phyloP scores from a whole-genome alignment of 2,797 vertebrate genomes.

The Falco peregrinus region DNA sequence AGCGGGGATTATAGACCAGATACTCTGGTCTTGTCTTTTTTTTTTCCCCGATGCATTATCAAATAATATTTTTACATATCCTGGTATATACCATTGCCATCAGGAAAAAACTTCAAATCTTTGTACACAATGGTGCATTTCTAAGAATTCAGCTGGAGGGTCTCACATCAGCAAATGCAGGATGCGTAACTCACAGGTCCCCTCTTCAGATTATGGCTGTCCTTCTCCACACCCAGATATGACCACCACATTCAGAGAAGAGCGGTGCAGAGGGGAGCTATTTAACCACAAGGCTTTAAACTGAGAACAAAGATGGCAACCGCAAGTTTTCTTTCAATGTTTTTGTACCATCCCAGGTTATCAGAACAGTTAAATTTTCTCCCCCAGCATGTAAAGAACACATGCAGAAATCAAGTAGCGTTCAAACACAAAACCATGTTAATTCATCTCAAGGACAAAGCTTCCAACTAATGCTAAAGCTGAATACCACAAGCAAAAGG shows the following conservation, averaged over 20 bases:
- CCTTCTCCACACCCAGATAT: neutral
- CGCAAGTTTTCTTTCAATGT: neutral
- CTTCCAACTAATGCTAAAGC: neutral
- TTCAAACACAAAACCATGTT: neutral
- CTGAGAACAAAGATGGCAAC: neutral
- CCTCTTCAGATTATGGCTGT: neutral
- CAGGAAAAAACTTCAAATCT: neutral
- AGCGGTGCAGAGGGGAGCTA: neutral
- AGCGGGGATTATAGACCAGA: neutral
- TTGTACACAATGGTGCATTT: neutral
- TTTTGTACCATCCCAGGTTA: neutral
- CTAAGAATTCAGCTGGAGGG: neutral
- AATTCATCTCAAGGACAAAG: neutral
- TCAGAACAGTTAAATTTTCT: neutral
- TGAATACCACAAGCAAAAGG: neutral
- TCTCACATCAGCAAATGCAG: neutral
- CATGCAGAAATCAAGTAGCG: neutral
- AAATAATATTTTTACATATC: neutral
- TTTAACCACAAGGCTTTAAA: neutral
- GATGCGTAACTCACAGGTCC: neutral
- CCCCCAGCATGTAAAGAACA: neutral
- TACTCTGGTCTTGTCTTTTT: neutral
- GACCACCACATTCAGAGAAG: neutral
- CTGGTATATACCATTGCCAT: neutral
- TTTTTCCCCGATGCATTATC: neutral